A percentile compares a stretch with the other conserved stretches of the same genome.
Evolutionary conservation across 2,888 invertebrate genomes (phyloP).

Genomic region (Drosophila eohydei): DNA sequence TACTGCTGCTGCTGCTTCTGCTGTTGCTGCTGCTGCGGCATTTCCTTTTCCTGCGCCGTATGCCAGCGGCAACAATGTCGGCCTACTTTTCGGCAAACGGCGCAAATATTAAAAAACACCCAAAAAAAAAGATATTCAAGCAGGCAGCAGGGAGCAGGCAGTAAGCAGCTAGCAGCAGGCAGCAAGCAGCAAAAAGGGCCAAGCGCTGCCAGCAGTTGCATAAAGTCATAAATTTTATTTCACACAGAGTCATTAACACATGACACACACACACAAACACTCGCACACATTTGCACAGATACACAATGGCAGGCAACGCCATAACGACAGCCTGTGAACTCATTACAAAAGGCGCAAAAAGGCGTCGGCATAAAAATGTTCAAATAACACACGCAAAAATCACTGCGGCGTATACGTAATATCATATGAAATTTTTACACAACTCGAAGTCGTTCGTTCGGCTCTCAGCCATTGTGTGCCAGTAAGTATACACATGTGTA

Average conservation of each 20-base stretch:
- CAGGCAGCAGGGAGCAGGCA: slow-evolving; percentile 15
- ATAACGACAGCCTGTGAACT: slow-evolving; percentile 71
- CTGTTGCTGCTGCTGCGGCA: slow-evolving; percentile 61
- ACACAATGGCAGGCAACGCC: slow-evolving; percentile 44
- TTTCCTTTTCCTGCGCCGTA: slow-evolving; percentile 73
- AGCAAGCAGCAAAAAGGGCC: slow-evolving; percentile 41
- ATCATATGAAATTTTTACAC: slow-evolving; percentile 66
- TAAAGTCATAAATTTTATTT: slow-evolving; percentile 81
- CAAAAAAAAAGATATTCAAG: slow-evolving; percentile 50
- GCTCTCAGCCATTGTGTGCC: slow-evolving; percentile 29
- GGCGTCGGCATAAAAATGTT: slow-evolving; percentile 57
- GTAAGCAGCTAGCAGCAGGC: slow-evolving; percentile 9
- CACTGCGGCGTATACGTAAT: slow-evolving; percentile 76
- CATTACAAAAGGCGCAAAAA: slow-evolving; percentile 69
- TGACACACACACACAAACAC: slow-evolving; percentile 70
- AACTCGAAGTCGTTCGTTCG: slow-evolving; percentile 26
- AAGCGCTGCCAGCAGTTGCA: slow-evolving; percentile 73
- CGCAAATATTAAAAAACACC: slow-evolving; percentile 74
- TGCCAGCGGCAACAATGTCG: slow-evolving; percentile 79
- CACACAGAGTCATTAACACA: slow-evolving; percentile 80
- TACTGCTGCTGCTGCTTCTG: slow-evolving; percentile 41
- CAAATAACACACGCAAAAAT: slow-evolving; percentile 63
- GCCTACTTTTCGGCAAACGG: slow-evolving; percentile 73
- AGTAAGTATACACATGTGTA: slow-evolving; percentile 17
- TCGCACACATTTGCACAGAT: slow-evolving; percentile 9